A percentile compares a stretch with the other conserved stretches of the same genome.
phyloP scores from a whole-genome alignment of 2,113 vertebrate species.

The Callospermophilus lateralis region DNA sequence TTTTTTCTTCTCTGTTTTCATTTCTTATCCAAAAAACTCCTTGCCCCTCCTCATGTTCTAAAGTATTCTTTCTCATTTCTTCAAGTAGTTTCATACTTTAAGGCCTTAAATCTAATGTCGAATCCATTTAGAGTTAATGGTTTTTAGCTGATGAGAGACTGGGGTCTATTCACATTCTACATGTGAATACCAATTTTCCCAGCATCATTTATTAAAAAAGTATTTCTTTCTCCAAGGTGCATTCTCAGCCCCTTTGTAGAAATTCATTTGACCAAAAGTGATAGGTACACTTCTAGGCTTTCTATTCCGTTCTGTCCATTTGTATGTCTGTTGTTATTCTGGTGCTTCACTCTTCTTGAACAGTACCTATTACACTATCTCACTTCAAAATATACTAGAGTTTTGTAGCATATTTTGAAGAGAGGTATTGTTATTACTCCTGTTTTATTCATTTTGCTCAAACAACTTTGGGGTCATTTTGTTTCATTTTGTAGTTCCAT shows the following conservation, averaged over 20 bases:
- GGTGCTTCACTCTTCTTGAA: too few species aligned
- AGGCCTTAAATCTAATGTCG: background rate
- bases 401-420: background rate
- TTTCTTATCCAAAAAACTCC: background rate
- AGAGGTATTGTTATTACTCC: background rate
- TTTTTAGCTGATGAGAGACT: background rate
- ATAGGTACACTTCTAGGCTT: background rate
- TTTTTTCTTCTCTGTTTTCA: accelerated
- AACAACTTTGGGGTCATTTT: background rate
- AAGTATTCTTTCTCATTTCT: background rate
- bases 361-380: too few species aligned
- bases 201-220: background rate
- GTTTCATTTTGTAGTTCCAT: background rate
- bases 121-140: background rate
- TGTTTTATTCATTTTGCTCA: background rate
- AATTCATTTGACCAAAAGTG: background rate
- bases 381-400: background rate
- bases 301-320: background rate
- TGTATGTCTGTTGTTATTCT: background rate
- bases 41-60: background rate
- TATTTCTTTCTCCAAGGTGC: background rate
- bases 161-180: background rate
- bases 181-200: background rate
- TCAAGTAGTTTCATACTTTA: background rate
- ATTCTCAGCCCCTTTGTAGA: background rate